phyloP scores from a whole-genome alignment of 1,140 invertebrate genomes.

The Daktulosphaira vitifoliae region DNA sequence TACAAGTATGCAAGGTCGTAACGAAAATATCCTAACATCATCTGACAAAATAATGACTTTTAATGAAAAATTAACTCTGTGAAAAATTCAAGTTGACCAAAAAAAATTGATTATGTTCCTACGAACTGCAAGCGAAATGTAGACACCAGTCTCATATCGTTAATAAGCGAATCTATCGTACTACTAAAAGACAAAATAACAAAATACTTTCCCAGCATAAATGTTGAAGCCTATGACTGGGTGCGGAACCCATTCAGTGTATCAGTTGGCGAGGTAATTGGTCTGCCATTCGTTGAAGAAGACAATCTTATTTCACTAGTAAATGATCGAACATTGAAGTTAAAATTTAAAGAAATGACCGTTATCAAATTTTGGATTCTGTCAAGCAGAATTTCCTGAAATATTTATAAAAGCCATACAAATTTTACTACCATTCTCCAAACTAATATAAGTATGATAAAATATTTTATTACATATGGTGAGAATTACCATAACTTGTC shows the following conservation, averaged over 20 bases:
- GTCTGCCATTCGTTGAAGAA: background rate
- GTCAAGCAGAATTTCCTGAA: background rate
- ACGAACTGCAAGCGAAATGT: background rate
- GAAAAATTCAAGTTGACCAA: background rate
- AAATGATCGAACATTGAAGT: conserved; percentile 1
- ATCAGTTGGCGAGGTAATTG: background rate
- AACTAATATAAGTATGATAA: no score
- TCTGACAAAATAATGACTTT: no score
- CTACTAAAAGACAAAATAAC: no score
- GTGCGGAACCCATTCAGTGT: conserved; percentile 1
- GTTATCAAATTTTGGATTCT: background rate
- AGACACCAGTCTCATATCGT: background rate
- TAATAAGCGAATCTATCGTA: no score
- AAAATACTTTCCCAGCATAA: background rate
- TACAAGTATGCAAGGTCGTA: no score
- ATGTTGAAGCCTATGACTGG: no score
- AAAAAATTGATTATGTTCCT: background rate
- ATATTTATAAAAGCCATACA: background rate
- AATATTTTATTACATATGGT: no score
- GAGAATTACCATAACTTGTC: no score
- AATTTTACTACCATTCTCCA: no score
- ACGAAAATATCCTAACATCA: no score
- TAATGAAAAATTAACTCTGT: conserved; percentile 3
- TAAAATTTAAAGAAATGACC: conserved; percentile 3
- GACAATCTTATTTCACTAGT: background rate